Conservation (phyloP, 2,113 vertebrate species). For the Pterocles burchelli region DNA sequence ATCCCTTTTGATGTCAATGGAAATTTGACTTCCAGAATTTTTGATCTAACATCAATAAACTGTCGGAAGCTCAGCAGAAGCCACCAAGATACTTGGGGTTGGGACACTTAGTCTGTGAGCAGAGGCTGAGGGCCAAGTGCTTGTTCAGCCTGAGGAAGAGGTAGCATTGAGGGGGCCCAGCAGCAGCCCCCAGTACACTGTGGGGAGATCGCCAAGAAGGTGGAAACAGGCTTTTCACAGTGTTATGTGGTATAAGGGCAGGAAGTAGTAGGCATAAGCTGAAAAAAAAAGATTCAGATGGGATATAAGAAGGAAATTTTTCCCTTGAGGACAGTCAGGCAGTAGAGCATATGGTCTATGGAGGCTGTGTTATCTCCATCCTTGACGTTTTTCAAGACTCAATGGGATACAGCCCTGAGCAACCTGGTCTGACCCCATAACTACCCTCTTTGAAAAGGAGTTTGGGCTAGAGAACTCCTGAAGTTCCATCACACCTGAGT, state of each 20-base stretch:
- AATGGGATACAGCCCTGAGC: neutral
- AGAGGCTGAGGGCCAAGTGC: neutral
- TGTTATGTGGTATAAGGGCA: rapidly evolving
- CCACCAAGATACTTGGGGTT: neutral
- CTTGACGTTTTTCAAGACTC: neutral
- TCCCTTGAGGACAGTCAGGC: neutral
- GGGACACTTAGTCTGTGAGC: neutral
- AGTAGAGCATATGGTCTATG: neutral
- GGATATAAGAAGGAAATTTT: neutral
- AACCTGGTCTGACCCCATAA: neutral
- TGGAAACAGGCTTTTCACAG: rapidly evolving
- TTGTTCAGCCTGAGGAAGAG: neutral
- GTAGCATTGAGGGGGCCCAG: rapidly evolving
- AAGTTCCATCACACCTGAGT: neutral
- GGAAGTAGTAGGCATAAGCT: neutral
- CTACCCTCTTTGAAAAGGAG: neutral
- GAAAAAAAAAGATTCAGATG: neutral
- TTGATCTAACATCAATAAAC: neutral
- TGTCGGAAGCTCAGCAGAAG: neutral
- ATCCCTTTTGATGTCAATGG: neutral
- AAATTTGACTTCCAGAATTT: neutral
- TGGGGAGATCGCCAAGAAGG: neutral
- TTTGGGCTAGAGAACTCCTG: neutral
- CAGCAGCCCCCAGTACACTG: neutral
- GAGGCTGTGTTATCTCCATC: neutral